Conservation (phyloP, 2,113 vertebrate species). For the Macquaria australasica region DNA sequence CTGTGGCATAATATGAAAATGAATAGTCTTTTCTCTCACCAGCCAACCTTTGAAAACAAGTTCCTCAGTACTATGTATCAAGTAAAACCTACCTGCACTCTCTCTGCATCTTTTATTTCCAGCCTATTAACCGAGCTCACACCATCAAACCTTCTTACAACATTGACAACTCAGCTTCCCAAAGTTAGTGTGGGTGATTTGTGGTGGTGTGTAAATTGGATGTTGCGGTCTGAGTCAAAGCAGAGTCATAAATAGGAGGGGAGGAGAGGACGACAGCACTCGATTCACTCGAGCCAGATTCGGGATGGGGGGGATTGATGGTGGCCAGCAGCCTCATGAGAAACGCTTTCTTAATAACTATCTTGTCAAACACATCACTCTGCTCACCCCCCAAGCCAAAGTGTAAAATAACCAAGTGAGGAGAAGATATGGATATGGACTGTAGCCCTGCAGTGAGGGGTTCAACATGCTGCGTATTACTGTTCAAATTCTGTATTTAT, state of each 20-base stretch:
- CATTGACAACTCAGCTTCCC: slow-evolving; percentile 32
- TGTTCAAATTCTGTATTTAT: not conserved
- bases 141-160: slow-evolving; percentile 54
- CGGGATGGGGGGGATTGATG: slow-evolving; percentile 43
- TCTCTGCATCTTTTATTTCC: slow-evolving; percentile 14
- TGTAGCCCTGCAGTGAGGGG: not conserved
- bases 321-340: slow-evolving; percentile 57
- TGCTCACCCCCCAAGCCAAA: slow-evolving; percentile 33
- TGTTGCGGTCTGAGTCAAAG: slow-evolving; percentile 73
- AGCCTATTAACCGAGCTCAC: slow-evolving; percentile 44
- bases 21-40: slow-evolving; percentile 6
- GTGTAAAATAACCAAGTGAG: slow-evolving; percentile 39
- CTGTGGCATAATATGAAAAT: slow-evolving; percentile 30
- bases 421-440: not conserved
- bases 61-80: slow-evolving; percentile 15
- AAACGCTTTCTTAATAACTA: slow-evolving; percentile 74
- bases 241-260: slow-evolving; percentile 71
- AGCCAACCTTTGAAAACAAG: slow-evolving; percentile 44
- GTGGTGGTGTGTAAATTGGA: slow-evolving; percentile 78
- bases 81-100: slow-evolving; percentile 22
- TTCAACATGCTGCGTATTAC: not conserved
- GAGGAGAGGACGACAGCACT: slow-evolving; percentile 60
- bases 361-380: slow-evolving; percentile 73
- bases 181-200: slow-evolving; percentile 71
- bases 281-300: slow-evolving; percentile 56